These are phyloP conservation scores for Tapirus indicus DNA, from an alignment of 2,797 vertebrate species.

Conservation along the genomic window DNA sequence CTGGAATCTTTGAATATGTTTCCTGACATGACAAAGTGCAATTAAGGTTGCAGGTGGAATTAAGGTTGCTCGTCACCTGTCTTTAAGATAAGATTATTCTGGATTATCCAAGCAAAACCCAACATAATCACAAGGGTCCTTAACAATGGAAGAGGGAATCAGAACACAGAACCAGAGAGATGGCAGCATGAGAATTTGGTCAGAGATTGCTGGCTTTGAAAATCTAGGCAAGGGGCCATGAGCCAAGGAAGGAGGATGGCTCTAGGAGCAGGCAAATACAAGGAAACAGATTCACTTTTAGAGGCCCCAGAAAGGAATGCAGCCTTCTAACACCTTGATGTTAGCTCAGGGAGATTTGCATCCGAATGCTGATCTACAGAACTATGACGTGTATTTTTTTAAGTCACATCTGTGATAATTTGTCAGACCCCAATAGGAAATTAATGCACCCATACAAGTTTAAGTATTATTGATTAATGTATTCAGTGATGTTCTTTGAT, in stretches of 20 bases:
- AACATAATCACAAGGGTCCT: neutral
- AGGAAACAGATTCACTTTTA: neutral
- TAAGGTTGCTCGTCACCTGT: neutral
- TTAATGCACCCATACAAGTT: neutral
- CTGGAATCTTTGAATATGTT: neutral
- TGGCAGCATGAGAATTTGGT: neutral
- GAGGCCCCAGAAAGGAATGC: accelerated
- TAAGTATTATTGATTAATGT: neutral
- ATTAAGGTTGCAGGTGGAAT: neutral
- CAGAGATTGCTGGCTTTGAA: neutral
- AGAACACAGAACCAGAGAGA: neutral
- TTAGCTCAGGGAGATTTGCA: neutral
- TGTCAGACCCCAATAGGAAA: neutral
- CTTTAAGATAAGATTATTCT: neutral
- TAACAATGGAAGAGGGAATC: neutral
- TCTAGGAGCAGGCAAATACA: neutral
- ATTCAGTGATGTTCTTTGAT: neutral
- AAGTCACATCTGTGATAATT: neutral
- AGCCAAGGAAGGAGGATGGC: neutral
- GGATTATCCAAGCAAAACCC: neutral
- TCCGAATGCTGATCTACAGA: neutral
- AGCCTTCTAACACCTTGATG: neutral
- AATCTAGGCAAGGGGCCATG: accelerated
- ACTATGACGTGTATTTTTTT: neutral
- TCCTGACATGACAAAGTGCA: neutral